A percentile compares a stretch with the other conserved stretches of the same genome.
phyloP scores from a whole-genome alignment of 2,113 vertebrate species.

The Prochilodus magdalenae region DNA sequence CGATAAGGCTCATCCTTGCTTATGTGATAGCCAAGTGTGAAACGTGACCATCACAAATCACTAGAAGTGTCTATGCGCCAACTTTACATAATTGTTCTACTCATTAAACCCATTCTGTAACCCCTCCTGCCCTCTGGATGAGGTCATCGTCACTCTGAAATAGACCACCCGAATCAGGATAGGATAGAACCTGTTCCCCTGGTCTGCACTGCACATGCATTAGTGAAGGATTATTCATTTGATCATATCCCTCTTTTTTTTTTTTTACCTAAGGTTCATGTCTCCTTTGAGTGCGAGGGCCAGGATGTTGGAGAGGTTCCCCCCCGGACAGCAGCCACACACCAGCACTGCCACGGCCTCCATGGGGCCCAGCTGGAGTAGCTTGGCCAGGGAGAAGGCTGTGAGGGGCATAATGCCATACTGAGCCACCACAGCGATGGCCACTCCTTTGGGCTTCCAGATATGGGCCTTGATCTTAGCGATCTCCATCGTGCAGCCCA shows the following conservation, averaged over 20 bases:
- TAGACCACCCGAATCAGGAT: no score
- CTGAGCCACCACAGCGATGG: conserved; percentile 78
- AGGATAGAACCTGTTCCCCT: no score
- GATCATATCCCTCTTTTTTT: not conserved
- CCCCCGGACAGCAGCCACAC: conserved; percentile 85
- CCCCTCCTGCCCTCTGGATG: no score
- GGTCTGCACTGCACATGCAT: no score
- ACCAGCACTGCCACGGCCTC: conserved; percentile 79
- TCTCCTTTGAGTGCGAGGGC: conserved; percentile 80
- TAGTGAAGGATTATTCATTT: no score
- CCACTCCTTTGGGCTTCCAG: conserved; percentile 79
- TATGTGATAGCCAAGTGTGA: no score
- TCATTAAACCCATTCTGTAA: no score
- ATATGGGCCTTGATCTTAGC: conserved; percentile 82
- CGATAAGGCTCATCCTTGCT: no score
- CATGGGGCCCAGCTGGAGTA: conserved; percentile 69
- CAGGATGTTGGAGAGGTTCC: conserved; percentile 81
- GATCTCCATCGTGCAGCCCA: conserved; percentile 85
- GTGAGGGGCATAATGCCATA: conserved; percentile 86
- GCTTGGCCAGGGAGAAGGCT: conserved; percentile 77
- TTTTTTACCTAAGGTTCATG: conserved; percentile 86
- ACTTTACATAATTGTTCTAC: no score
- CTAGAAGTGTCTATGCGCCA: no score
- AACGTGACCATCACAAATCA: no score
- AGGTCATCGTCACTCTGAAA: no score